Evolutionary conservation across 2,888 invertebrate genomes (phyloP), one percentile per base, ranked within the genome.

Genomic region (Rotaria socialis): DNA sequence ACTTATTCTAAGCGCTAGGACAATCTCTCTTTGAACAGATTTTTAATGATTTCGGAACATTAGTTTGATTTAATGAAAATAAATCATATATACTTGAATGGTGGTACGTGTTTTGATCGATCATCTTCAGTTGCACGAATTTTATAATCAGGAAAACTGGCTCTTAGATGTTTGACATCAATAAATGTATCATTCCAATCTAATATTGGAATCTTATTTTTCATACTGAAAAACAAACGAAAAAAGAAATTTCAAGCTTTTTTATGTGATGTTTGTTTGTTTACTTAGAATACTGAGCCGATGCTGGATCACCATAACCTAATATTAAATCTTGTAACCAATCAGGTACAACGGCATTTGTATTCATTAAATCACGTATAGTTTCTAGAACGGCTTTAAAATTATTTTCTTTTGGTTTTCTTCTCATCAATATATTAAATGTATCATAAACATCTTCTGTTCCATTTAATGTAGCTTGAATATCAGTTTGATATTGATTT

Each of bases 341-440:
- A 88, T 92, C 92, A n/a, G 91, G 91, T 24, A 91, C 91, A 24
- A 91, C 91, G 88, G 91, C 91, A 60, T 91, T 95, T 0, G 98
- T 98, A 91, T 99, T 99, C 97, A 99, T 97, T 88, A 99, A 93
- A 92, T 98, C 96, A 5, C 99, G 93, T 87, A 99, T 99, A 0
- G 99, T 99, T 91, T 98, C 97, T 89, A 99, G 92, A 0, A 99
- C 99, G 0, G 99, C 99, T 92, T 99, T 99, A 92, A 99, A 99
- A 92, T 99, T 99, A 91, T 99, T 99, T 92, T 99, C 97, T 90
- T 99, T 99, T 0, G 99, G 98, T 91, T 98, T 98, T n/a, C 99
- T 93, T 60, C 99, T 93, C 94, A 99, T 95, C 87, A 99, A 94
- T 85, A 99, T 94, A 91, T 97, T 99, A 92, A 99, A 99, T 22